Evolutionary conservation across 1,140 invertebrate genomes (phyloP).

Genomic region (Acromyrmex charruanus): DNA sequence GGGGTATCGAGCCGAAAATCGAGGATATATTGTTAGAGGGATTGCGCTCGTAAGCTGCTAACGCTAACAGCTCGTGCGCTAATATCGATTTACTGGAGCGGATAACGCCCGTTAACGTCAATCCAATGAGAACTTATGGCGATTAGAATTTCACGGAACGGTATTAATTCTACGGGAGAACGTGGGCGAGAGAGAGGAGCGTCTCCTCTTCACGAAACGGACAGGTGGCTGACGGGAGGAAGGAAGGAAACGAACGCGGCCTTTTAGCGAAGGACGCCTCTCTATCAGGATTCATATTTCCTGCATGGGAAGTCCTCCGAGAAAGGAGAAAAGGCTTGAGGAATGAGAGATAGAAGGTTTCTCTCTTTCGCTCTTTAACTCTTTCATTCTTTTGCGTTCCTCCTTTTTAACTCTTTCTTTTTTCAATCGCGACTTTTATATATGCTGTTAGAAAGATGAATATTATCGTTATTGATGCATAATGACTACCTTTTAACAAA

Average conservation of each 20-base stretch:
- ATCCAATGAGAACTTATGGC: slow-evolving; percentile 38
- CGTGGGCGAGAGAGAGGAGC: background rate
- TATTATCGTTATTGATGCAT: background rate
- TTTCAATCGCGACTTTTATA: background rate
- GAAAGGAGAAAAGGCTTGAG: background rate
- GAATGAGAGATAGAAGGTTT: slow-evolving; percentile 35
- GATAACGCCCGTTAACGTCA: slow-evolving; percentile 40
- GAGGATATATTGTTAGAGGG: slow-evolving; percentile 14
- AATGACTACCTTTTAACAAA: background rate
- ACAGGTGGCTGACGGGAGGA: slow-evolving; percentile 21
- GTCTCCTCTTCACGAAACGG: background rate
- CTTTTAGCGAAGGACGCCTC: slow-evolving; percentile 67
- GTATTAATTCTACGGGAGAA: slow-evolving; percentile 16
- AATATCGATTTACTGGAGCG: slow-evolving; percentile 55
- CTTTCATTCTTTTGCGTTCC: background rate
- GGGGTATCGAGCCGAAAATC: slow-evolving; percentile 7
- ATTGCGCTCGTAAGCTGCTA: slow-evolving; percentile 20
- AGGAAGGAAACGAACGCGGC: slow-evolving; percentile 31
- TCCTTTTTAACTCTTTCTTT: slow-evolving; percentile 16
- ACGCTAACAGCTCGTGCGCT: slow-evolving; percentile 26
- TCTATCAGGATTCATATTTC: slow-evolving; percentile 83
- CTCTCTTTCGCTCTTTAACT: background rate
- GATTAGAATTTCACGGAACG: slow-evolving; percentile 1
- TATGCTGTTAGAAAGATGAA: too few relatives aligned
- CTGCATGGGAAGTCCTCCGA: slow-evolving; percentile 71